Base-by-base conservation (phyloP, 2,113 vertebrate genomes). In the Plestiodon gilberti region DNA sequence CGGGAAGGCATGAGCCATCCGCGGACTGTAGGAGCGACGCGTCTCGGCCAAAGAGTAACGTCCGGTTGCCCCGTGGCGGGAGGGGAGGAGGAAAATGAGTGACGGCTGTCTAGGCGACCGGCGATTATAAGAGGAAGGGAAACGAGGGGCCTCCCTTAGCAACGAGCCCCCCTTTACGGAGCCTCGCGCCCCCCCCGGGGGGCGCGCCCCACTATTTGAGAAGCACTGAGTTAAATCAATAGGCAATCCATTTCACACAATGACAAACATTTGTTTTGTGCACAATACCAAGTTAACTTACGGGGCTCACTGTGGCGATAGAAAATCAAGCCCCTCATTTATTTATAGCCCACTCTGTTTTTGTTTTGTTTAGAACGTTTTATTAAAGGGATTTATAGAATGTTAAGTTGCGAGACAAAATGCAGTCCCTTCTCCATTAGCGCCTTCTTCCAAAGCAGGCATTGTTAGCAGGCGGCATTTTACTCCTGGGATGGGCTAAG, bases 361-460 rank as follows among this genome's bases (percentile, higher is more conserved):
- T 38, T 35, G 38, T 78, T 81, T 78, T 70, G 30, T 70, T 70
- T 78, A 28, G 17, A 48, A 76, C 43, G 52, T 59, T 87, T 77
- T 48, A 1, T 28, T 35, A 79, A 17, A 35, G 69, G 23, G 38
- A 18, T 1, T 18, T 25, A 40, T 76, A 76, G 15, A 40, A 87
- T 33, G 38, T 35, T 52, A 80, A 74, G 14, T 48, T 87, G 30
- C 69, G 62, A 71, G 80, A 38, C 74, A 55, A 78, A 79, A 64
- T 77, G 15, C 8, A 86, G 78, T 0, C 18, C 1, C 80, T 38
- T 1, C 1, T 71, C 0, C 73, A 4, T 33, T 80, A 3, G 23
- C 84, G 62, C 33, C 65, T 89, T 86, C 79, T 83, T 61, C 35
- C 48, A 62, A 67, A 77, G 55, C 43, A 88, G 57, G 4, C 75